Percentiles rank a stretch among this genome's conserved stretches.
phyloP scores from a whole-genome alignment of 2,888 invertebrate genomes.

The Tillus elongatus region DNA sequence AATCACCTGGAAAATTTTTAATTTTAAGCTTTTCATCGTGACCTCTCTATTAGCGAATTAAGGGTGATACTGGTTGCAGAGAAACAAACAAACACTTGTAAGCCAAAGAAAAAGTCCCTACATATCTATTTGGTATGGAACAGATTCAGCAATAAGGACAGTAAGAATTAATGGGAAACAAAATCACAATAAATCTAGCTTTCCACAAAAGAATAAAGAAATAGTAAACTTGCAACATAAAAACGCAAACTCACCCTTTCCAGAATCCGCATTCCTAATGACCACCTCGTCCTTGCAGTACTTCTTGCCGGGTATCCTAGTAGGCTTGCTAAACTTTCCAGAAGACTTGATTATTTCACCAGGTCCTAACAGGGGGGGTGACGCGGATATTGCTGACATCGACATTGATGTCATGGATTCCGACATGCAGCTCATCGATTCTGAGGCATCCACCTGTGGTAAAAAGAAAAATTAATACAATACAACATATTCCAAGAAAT shows the following conservation, averaged over 20 bases:
- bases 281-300: conserved; percentile 90
- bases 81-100: too few species aligned
- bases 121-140: too few species aligned
- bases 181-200: not conserved
- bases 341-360: conserved; percentile 82
- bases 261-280: conserved; percentile 90
- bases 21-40: too few species aligned
- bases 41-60: too few species aligned
- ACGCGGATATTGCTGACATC: conserved; percentile 45
- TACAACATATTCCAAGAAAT: too few species aligned
- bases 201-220: not conserved
- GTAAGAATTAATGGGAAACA: not conserved
- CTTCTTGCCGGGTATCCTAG: conserved; percentile 84
- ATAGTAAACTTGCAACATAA: not conserved
- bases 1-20: too few species aligned
- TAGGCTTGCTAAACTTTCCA: conserved; percentile 80
- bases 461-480: too few species aligned
- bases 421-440: conserved; percentile 39
- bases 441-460: conserved; percentile 36
- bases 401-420: conserved; percentile 43
- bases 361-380: conserved; percentile 57
- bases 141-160: too few species aligned
- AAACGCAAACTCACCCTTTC: conserved; percentile 66
- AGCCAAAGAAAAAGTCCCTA: too few species aligned
- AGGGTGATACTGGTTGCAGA: too few species aligned